phyloP scores from a whole-genome alignment of 2,888 invertebrate genomes.

The Melolontha melolontha region DNA sequence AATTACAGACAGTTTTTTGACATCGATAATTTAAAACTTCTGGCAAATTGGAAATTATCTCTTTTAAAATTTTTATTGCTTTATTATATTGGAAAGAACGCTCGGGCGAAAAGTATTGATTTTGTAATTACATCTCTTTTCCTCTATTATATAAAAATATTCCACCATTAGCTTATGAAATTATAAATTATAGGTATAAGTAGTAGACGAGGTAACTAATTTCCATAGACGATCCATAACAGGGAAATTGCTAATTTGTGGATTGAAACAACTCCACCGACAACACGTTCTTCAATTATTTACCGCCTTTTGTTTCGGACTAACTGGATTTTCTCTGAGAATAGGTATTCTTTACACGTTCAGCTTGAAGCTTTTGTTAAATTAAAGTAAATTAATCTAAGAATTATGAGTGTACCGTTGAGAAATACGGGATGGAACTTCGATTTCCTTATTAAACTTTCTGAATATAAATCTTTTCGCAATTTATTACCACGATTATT shows the following conservation, averaged over 20 bases:
- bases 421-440: slow-evolving; percentile 40
- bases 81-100: slow-evolving; percentile 18
- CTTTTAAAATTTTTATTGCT: slow-evolving; percentile 30
- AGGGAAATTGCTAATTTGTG: slow-evolving; percentile 58
- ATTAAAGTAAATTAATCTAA: slow-evolving; percentile 60
- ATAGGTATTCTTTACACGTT: slow-evolving; percentile 58
- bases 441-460: slow-evolving; percentile 43
- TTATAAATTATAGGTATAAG: slow-evolving; percentile 35
- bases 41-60: slow-evolving; percentile 36
- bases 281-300: slow-evolving; percentile 61
- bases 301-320: slow-evolving; percentile 60
- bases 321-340: slow-evolving; percentile 56
- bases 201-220: slow-evolving; percentile 47
- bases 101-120: slow-evolving; percentile 22
- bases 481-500: slow-evolving; percentile 41
- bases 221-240: slow-evolving; percentile 55
- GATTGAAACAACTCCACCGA: slow-evolving; percentile 55
- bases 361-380: slow-evolving; percentile 58
- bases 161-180: slow-evolving; percentile 7
- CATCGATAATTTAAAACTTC: slow-evolving; percentile 31
- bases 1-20: slow-evolving; percentile 23
- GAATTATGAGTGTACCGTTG: slow-evolving; percentile 48
- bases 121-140: slow-evolving; percentile 26
- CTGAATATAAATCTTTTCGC: slow-evolving; percentile 40
- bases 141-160: slow-evolving; percentile 22